phyloP scores from a whole-genome alignment of 2,797 vertebrate genomes.

The Antennarius maculatus region DNA sequence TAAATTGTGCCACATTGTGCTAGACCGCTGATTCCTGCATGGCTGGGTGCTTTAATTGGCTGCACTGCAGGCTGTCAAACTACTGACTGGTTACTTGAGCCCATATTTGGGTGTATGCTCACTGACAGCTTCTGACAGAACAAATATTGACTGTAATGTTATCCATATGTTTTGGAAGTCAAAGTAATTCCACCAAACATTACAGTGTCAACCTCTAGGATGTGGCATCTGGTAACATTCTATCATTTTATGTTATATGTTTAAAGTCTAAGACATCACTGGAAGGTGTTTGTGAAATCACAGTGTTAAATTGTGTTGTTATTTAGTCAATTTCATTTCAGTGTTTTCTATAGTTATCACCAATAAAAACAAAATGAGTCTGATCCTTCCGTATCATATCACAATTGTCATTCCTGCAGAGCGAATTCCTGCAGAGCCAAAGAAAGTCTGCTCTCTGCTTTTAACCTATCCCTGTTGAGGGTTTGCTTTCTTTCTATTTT shows the following conservation, averaged over 20 bases:
- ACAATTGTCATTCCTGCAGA: too few relatives aligned
- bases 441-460: too few relatives aligned
- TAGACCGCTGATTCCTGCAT: conserved; percentile 65
- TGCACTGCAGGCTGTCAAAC: conserved; percentile 67
- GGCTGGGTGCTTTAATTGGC: conserved; percentile 70
- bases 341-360: too few relatives aligned
- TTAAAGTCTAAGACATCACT: not conserved
- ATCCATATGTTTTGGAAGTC: conserved; percentile 28
- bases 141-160: conserved; percentile 37
- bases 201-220: not conserved
- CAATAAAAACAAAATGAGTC: too few relatives aligned
- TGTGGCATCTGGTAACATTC: not conserved
- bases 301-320: not conserved
- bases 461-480: too few relatives aligned
- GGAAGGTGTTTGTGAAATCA: not conserved
- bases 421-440: too few relatives aligned
- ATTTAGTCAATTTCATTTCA: conserved; percentile 2
- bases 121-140: conserved; percentile 46
- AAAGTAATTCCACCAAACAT: conserved; percentile 9
- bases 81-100: conserved; percentile 53
- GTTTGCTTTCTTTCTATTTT: too few relatives aligned
- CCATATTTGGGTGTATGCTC: conserved; percentile 59
- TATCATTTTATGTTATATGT: not conserved
- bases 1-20: conserved; percentile 62
- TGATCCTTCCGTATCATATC: too few relatives aligned